phyloP scores from a whole-genome alignment of 1,140 invertebrate species.

The Platorchestia sp. region DNA sequence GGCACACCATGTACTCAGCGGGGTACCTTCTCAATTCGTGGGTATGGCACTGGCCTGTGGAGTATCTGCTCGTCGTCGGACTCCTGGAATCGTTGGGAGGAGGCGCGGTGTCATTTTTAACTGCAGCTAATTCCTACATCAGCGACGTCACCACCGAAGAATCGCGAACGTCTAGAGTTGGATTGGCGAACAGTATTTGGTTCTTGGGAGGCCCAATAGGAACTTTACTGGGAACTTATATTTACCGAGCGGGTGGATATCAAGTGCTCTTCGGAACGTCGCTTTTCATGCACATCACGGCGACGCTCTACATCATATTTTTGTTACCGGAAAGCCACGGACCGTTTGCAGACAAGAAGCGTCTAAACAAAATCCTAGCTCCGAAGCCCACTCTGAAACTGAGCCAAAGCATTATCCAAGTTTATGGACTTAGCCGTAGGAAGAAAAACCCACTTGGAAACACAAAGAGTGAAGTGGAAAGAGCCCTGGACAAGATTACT shows the following conservation, averaged over 20 bases:
- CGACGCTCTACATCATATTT: constrained; percentile 59
- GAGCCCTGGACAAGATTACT: constrained; percentile 59
- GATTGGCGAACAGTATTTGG: constrained; percentile 85
- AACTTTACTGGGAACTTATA: constrained; percentile 75
- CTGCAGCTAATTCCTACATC: constrained; percentile 91
- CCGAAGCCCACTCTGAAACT: constrained; percentile 64
- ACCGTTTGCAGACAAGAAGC: constrained; percentile 64
- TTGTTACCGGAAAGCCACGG: constrained; percentile 66
- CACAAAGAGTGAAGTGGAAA: constrained; percentile 60
- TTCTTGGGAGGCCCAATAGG: constrained; percentile 85
- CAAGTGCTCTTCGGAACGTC: constrained; percentile 64
- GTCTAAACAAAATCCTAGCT: constrained; percentile 63
- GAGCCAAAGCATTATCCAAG: constrained; percentile 63
- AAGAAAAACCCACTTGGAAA: constrained; percentile 59
- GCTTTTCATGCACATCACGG: constrained; percentile 62
- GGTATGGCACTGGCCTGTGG: constrained; percentile 80
- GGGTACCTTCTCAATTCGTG: constrained; percentile 85
- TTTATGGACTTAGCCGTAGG: constrained; percentile 63
- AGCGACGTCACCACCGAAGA: constrained; percentile 86
- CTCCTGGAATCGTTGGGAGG: constrained; percentile 77
- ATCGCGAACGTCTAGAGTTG: constrained; percentile 84
- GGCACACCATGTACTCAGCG: constrained; percentile 82
- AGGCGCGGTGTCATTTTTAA: constrained; percentile 89
- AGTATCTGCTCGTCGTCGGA: constrained; percentile 71
- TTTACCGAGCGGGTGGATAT: constrained; percentile 64